Evolutionary conservation across 2,888 invertebrate species (phyloP).

Genomic region (Hololepta plana): DNA sequence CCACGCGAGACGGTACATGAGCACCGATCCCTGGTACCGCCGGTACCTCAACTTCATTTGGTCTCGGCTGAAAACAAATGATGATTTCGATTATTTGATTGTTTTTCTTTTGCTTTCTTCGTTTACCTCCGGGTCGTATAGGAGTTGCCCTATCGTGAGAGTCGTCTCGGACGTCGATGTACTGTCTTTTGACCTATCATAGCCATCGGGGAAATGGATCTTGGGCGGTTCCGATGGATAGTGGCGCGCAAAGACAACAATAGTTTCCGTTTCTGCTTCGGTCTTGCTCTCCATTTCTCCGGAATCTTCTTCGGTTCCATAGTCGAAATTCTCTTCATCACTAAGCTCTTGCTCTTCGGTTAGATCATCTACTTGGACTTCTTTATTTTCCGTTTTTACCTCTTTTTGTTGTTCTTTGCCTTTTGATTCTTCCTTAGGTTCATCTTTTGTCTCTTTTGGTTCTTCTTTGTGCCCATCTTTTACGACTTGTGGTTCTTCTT

Average conservation of each 20-base stretch:
- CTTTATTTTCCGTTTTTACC: constrained; percentile 9
- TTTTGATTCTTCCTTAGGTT: constrained; percentile 10
- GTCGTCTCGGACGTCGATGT: neutral
- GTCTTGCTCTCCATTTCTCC: neutral
- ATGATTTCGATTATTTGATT: constrained; percentile 1
- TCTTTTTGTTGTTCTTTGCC: constrained; percentile 9
- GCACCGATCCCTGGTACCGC: constrained; percentile 44
- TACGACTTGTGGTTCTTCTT: constrained; percentile 4
- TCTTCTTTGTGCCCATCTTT: neutral
- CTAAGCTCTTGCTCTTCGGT: neutral
- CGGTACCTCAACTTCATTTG: constrained; percentile 20
- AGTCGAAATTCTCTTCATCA: neutral
- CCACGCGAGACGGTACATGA: constrained; percentile 29
- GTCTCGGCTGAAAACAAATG: constrained; percentile 10
- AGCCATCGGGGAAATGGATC: neutral
- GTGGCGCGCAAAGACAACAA: too few relatives aligned
- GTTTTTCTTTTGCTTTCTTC: constrained; percentile 4
- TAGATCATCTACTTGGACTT: constrained; percentile 1
- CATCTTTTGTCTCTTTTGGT: neutral
- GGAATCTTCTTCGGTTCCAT: neutral
- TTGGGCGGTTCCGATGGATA: too few relatives aligned
- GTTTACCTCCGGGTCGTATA: constrained; percentile 3
- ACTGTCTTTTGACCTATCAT: neutral
- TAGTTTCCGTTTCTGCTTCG: neutral
- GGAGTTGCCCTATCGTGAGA: neutral